Conservation (phyloP, 1,140 invertebrate species). For the Ectropis grisescens region DNA sequence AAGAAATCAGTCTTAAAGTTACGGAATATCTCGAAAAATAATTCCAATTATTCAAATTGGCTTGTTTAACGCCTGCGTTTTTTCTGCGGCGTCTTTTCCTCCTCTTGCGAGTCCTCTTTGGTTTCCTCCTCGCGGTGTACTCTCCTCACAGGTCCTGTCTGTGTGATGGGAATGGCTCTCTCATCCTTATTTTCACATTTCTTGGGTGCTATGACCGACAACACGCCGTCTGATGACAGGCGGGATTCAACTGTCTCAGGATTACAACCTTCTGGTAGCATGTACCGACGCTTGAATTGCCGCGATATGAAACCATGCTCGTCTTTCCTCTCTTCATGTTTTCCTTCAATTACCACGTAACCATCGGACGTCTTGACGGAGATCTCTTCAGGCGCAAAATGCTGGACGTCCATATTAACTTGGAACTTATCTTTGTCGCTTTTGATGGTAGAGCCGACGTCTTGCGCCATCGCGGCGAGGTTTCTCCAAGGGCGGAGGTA, state of each 20-base stretch:
- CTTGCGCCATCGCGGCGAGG: slow-evolving; percentile 22
- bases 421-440: slow-evolving; percentile 69
- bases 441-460: slow-evolving; percentile 47
- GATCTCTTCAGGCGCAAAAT: slow-evolving; percentile 88
- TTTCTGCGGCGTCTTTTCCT: slow-evolving; percentile 34
- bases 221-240: slow-evolving; percentile 82
- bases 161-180: slow-evolving; percentile 35
- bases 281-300: slow-evolving; percentile 79
- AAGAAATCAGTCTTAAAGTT: no score
- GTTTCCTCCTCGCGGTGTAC: slow-evolving; percentile 26
- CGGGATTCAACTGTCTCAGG: slow-evolving; percentile 75
- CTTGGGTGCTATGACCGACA: slow-evolving; percentile 76
- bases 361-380: slow-evolving; percentile 84
- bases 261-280: slow-evolving; percentile 79
- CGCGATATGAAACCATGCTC: slow-evolving; percentile 81
- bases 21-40: no score
- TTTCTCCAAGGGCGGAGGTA: slow-evolving; percentile 43
- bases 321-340: slow-evolving; percentile 83
- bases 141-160: slow-evolving; percentile 43
- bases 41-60: no score
- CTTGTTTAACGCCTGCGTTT: slow-evolving; percentile 29
- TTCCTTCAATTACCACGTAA: slow-evolving; percentile 77
- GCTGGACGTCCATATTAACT: slow-evolving; percentile 85
- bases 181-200: slow-evolving; percentile 22
- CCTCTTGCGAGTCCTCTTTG: slow-evolving; percentile 22